Base-by-base conservation (phyloP, 1,140 invertebrate genomes). In the Drosophila pseudoobscura region DNA sequence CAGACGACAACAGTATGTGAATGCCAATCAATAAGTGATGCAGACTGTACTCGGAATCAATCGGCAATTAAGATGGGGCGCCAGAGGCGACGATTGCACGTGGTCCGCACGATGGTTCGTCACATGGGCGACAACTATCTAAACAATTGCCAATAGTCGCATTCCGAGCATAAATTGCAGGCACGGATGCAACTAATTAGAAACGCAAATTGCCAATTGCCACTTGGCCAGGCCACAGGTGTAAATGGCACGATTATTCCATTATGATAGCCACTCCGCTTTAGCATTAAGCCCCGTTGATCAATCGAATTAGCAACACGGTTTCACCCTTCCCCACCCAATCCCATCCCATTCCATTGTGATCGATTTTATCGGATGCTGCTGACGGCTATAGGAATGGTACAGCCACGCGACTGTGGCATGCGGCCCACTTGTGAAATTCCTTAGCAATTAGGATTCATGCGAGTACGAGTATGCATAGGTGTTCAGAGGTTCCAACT, bases 141-240 rank as follows among this genome's bases (percentile, higher is more conserved):
- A 58, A 66, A 63, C 72, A 75, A 75, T 68, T 72, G 63, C 57
- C 62, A 54, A 75, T 59, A 53, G 44, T 44, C 35, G 41, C 46
- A 54, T 60, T 26, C 46, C 24, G 43, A 76, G 63, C 76, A 85
- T 76, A 84, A 69, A 84, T 77, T 83, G 63, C 26, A n/a, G 35
- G 29, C 26, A 26, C 78, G 82, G 82, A 87, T 87, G 83, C 78
- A 62, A 60, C 82, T 87, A 88, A 87, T 87, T 87, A 73, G 80
- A 82, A 88, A 69, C 31, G 70, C 70, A 87, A 87, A 87, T 87
- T 87, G 82, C 47, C 78, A 82, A 49, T 56, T 69, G 83, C 62
- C 82, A 87, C 79, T 87, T 79, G 47, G 50, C 53, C 64, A 24
- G 46, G n/a, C 46, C 41, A 49, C 70, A 88, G 83, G 82, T 84